phyloP scores from a whole-genome alignment of 2,797 vertebrate genomes.

The Huso huso region DNA sequence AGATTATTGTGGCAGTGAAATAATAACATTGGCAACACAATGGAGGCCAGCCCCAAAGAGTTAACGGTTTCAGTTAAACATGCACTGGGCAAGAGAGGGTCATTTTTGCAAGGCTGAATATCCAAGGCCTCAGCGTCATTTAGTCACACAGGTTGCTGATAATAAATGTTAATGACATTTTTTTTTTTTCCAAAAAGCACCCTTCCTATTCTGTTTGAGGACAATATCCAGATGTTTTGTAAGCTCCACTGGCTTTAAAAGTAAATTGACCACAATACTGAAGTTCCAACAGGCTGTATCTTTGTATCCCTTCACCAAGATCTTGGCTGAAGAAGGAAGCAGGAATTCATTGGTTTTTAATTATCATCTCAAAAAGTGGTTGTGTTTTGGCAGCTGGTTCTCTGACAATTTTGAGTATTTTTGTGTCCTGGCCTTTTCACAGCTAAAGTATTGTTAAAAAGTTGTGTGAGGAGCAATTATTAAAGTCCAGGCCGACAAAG shows the following conservation, averaged over 20 bases:
- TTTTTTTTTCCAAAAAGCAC: too few species aligned
- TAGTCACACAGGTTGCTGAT: slow-evolving; percentile 17
- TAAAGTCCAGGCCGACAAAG: slow-evolving; percentile 55
- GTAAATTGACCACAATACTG: slow-evolving; percentile 50
- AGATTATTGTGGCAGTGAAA: slow-evolving; percentile 65
- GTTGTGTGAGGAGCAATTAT: slow-evolving; percentile 67
- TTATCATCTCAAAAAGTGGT: slow-evolving; percentile 76
- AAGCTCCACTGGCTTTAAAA: slow-evolving; percentile 61
- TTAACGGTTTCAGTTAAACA: slow-evolving; percentile 63
- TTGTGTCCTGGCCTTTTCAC: slow-evolving; percentile 67
- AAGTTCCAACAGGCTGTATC: slow-evolving; percentile 59
- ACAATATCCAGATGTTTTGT: slow-evolving; percentile 80
- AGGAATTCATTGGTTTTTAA: slow-evolving; percentile 76
- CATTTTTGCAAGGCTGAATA: slow-evolving; percentile 48
- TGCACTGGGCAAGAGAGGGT: slow-evolving; percentile 70
- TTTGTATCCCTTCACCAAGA: slow-evolving; percentile 67
- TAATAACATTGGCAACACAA: slow-evolving; percentile 62
- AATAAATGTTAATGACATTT: slow-evolving; percentile 18
- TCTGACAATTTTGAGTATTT: slow-evolving; percentile 70
- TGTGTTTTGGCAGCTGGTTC: slow-evolving; percentile 77
- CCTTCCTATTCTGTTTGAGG: slow-evolving; percentile 19
- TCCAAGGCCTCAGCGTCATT: slow-evolving; percentile 40
- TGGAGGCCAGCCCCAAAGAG: slow-evolving; percentile 74
- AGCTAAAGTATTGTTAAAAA: slow-evolving; percentile 55
- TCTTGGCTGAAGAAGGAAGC: slow-evolving; percentile 71